Percentiles rank a stretch among this genome's conserved stretches.
Conservation (phyloP, 2,888 invertebrate genomes). For the Cheiracanthium punctorium region DNA sequence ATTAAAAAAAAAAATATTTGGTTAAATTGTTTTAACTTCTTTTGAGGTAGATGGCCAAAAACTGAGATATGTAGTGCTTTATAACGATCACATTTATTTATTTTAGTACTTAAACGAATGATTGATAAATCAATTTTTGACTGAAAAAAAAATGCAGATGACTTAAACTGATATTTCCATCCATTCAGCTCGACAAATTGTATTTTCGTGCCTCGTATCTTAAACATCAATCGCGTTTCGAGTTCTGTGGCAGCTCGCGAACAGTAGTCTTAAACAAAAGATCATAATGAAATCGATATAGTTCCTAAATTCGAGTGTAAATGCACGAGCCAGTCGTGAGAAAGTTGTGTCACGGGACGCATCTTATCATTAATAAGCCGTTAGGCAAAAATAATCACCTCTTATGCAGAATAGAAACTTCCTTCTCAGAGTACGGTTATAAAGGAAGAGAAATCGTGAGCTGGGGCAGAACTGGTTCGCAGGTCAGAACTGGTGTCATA, state of each 20-base stretch:
- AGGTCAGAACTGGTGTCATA: not conserved
- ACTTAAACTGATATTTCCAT: too few relatives aligned
- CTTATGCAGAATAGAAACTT: not conserved
- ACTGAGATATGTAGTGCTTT: too few relatives aligned
- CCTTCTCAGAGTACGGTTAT: not conserved
- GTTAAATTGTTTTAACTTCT: too few relatives aligned
- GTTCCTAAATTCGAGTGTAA: not conserved
- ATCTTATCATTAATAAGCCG: not conserved
- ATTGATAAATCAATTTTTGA: too few relatives aligned
- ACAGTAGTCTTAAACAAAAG: not conserved
- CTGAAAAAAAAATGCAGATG: too few relatives aligned
- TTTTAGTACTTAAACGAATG: too few relatives aligned
- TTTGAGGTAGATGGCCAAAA: too few relatives aligned
- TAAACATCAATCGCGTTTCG: not conserved
- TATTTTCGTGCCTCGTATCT: not conserved
- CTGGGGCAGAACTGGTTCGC: not conserved
- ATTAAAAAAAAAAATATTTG: too few relatives aligned
- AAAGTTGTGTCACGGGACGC: slow-evolving; percentile 3
- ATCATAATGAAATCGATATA: not conserved
- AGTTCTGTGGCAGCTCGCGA: not conserved
- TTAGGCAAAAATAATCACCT: slow-evolving; percentile 10
- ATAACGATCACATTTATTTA: too few relatives aligned
- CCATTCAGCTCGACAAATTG: not conserved
- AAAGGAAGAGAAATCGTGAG: not conserved
- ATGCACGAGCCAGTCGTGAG: slow-evolving; percentile 8